phyloP scores from a whole-genome alignment of 2,888 invertebrate genomes.

The Gisinianus flammeolus region DNA sequence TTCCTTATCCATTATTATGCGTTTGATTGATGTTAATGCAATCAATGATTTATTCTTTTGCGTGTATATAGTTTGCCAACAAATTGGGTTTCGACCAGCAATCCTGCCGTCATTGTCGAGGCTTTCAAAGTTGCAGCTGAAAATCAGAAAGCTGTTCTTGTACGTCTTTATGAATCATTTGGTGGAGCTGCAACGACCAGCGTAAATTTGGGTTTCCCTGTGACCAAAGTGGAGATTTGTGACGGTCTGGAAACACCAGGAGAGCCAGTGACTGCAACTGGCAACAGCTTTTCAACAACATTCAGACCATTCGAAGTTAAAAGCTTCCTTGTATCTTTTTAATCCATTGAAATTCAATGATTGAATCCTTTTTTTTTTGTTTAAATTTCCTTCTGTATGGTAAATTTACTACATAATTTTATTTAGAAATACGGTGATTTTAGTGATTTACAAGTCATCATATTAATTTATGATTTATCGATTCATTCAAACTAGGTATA shows the following conservation, averaged over 20 bases:
- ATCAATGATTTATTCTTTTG: neutral
- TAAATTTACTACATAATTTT: too few species aligned
- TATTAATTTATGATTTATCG: too few species aligned
- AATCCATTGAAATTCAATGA: too few species aligned
- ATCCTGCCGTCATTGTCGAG: slow-evolving; percentile 49
- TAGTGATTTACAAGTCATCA: too few species aligned
- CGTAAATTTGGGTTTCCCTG: slow-evolving; percentile 47
- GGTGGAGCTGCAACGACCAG: slow-evolving; percentile 49
- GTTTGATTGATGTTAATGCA: neutral
- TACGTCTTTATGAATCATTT: slow-evolving; percentile 52
- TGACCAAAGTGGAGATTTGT: slow-evolving; percentile 45
- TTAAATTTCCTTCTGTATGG: too few species aligned
- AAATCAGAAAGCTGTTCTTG: slow-evolving; percentile 35
- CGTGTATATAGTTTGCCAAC: slow-evolving; percentile 40
- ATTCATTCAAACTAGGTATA: too few species aligned
- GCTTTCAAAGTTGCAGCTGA: slow-evolving; percentile 52
- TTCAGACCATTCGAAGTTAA: slow-evolving; percentile 53
- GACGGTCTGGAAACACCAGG: slow-evolving; percentile 47
- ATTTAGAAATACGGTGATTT: too few species aligned
- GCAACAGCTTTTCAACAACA: slow-evolving; percentile 36
- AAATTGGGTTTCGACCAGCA: slow-evolving; percentile 42
- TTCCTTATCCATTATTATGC: neutral
- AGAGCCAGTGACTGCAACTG: slow-evolving; percentile 5
- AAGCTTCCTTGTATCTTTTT: slow-evolving; percentile 45
- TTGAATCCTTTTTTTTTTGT: too few species aligned